Evolutionary conservation across 2,113 vertebrate genomes (phyloP).

Genomic region (Cephalopterus ornatus): DNA sequence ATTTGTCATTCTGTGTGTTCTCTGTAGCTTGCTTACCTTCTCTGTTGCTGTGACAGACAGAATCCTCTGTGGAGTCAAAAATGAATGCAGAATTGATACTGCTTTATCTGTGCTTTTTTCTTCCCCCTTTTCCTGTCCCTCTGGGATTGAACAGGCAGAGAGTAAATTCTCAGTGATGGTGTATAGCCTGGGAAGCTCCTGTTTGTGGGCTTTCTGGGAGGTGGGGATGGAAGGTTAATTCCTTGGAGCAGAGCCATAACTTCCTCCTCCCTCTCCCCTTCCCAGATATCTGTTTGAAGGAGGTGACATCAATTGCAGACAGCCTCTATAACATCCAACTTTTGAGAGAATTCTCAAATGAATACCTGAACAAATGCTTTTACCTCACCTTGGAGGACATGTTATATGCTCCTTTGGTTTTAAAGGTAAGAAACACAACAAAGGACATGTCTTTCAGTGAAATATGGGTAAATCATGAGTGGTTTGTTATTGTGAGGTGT

Average conservation of each 20-base stretch:
- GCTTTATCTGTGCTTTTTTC: neutral
- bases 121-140: neutral
- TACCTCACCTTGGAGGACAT: constrained; percentile 91
- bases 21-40: neutral
- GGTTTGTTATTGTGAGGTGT: neutral
- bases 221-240: neutral
- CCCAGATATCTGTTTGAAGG: constrained; percentile 93
- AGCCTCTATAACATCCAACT: constrained; percentile 93
- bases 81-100: neutral
- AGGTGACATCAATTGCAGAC: constrained; percentile 88
- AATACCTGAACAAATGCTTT: constrained; percentile 89
- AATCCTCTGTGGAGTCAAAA: neutral
- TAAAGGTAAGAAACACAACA: constrained; percentile 80
- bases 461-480: neutral
- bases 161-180: neutral
- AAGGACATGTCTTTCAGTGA: neutral
- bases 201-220: neutral
- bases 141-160: neutral
- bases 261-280: neutral
- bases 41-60: neutral
- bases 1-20: neutral
- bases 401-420: constrained; percentile 86
- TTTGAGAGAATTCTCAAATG: constrained; percentile 85
- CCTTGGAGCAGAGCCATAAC: too few species aligned
- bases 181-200: neutral